Evolutionary conservation across 2,797 vertebrate genomes (phyloP).

Genomic region (Clarias pachynema): DNA sequence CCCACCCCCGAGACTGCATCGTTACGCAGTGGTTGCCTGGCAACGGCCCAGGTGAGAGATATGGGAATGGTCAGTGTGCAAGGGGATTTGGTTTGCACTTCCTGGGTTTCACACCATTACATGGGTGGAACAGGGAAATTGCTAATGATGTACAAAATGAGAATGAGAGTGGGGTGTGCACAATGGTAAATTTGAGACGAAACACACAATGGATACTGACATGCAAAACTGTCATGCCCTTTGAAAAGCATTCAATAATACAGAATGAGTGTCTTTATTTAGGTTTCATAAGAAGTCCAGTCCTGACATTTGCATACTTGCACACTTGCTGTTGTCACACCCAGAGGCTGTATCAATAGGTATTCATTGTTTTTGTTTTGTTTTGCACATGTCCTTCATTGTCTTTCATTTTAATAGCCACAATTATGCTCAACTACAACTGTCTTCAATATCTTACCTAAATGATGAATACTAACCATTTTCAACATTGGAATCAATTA

Average conservation of each 20-base stretch:
- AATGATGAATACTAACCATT: background rate
- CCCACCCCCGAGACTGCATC: slow-evolving; percentile 3
- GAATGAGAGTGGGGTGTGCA: slow-evolving; percentile 56
- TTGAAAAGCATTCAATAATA: slow-evolving; percentile 22
- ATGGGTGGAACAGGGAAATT: slow-evolving; percentile 36
- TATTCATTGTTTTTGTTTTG: background rate
- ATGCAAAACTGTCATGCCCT: slow-evolving; percentile 17
- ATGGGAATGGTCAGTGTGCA: slow-evolving; percentile 41
- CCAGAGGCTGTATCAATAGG: background rate
- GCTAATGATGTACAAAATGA: slow-evolving; percentile 45
- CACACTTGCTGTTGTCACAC: background rate
- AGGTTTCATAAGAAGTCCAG: background rate
- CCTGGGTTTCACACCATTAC: slow-evolving; percentile 43
- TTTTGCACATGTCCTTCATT: background rate
- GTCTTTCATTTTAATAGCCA: slow-evolving; percentile 2
- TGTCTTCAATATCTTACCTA: background rate
- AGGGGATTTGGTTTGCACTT: slow-evolving; percentile 12
- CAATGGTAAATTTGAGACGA: slow-evolving; percentile 17
- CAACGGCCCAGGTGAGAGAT: slow-evolving; percentile 31
- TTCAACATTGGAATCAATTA: background rate
- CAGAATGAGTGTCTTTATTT: slow-evolving; percentile 13
- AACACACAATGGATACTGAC: slow-evolving; percentile 4
- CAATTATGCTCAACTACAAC: background rate
- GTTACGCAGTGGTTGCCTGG: slow-evolving; percentile 38
- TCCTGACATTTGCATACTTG: background rate